Evolutionary conservation across 2,113 vertebrate genomes (phyloP).

Genomic region (Callaeas wilsoni): DNA sequence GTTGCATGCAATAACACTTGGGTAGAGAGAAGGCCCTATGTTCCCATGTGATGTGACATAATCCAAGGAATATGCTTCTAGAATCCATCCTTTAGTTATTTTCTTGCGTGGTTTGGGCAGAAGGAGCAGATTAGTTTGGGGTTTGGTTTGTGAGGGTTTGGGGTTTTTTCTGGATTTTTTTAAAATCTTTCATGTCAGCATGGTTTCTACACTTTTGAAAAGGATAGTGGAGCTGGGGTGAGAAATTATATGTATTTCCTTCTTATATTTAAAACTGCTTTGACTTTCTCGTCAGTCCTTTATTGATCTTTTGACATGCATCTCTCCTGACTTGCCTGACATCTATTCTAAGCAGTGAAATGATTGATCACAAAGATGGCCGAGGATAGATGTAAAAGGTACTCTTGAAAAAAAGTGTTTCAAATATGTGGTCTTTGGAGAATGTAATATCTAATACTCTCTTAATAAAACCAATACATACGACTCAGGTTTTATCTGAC

Average conservation of each 20-base stretch:
- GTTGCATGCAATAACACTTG: background rate
- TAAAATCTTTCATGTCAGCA: background rate
- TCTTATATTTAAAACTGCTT: background rate
- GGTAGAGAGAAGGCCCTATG: background rate
- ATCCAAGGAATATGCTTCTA: background rate
- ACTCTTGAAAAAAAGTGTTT: background rate
- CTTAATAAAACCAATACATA: background rate
- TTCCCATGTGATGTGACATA: background rate
- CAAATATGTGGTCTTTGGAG: background rate
- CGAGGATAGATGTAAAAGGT: background rate
- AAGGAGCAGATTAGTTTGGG: background rate
- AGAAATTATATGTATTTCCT: background rate
- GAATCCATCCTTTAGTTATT: background rate
- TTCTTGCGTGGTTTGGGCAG: background rate
- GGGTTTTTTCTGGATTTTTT: background rate
- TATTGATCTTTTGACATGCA: conserved; percentile 3
- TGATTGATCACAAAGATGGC: background rate
- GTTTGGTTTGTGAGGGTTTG: background rate
- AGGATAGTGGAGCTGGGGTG: background rate
- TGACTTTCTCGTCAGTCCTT: background rate
- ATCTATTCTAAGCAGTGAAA: background rate
- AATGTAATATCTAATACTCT: background rate
- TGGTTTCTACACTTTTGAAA: background rate
- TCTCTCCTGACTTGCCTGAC: background rate
- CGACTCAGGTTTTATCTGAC: background rate